Evolutionary conservation across 1,140 invertebrate genomes (phyloP).

Genomic region (Drosophila dunni): DNA sequence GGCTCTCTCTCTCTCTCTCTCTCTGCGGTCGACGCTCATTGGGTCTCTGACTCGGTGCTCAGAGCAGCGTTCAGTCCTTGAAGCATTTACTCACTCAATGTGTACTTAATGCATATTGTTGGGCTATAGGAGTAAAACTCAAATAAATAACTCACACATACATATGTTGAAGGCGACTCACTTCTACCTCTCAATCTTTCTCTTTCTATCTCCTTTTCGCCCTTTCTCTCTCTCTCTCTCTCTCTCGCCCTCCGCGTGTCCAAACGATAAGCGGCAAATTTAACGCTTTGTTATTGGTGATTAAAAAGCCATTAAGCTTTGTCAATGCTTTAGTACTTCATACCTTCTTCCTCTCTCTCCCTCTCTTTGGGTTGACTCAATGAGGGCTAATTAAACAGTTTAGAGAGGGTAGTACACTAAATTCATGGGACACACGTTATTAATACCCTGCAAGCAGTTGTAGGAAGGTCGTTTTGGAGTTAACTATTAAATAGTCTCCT

Average conservation of each 20-base stretch:
- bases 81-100: conserved; percentile 43
- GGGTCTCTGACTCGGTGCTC: background rate
- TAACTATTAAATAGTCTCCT: too few species aligned
- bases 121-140: conserved; percentile 24
- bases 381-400: conserved; percentile 45
- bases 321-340: conserved; percentile 34
- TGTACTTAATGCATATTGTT: conserved; percentile 50
- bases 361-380: background rate
- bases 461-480: background rate
- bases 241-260: too few species aligned
- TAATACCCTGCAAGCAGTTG: conserved; percentile 9
- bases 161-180: conserved; percentile 12
- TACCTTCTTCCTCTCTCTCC: conserved; percentile 17
- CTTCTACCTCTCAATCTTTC: conserved; percentile 1
- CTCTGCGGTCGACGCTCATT: background rate
- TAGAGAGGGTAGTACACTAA: conserved; percentile 11
- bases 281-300: conserved; percentile 62
- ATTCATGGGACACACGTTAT: background rate
- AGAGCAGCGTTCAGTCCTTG: conserved; percentile 2
- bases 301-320: conserved; percentile 72
- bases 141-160: conserved; percentile 37
- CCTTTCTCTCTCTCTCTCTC: too few species aligned
- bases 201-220: background rate
- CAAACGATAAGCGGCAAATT: conserved; percentile 34
- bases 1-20: conserved; percentile 9